Evolutionary conservation across 2,797 vertebrate species (phyloP).

Genomic region (Sebastes glaucus): DNA sequence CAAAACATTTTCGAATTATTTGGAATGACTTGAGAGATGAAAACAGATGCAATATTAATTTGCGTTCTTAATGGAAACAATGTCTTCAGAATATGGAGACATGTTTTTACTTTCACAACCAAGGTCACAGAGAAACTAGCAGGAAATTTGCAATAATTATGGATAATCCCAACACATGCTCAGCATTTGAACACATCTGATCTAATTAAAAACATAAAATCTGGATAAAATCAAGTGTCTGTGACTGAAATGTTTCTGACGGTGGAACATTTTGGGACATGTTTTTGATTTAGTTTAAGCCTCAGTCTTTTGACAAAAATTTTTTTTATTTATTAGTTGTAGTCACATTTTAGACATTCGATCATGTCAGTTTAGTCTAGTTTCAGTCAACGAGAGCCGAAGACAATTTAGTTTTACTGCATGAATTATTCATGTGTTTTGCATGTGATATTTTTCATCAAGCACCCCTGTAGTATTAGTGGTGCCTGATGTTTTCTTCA

Average conservation of each 20-base stretch:
- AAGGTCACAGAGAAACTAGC: background rate
- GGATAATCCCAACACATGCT: constrained; percentile 1
- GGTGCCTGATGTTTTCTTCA: background rate
- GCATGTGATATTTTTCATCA: background rate
- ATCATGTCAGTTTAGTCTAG: constrained; percentile 1
- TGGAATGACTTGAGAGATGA: background rate
- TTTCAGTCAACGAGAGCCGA: background rate
- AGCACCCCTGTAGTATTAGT: background rate
- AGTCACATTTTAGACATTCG: constrained; percentile 1
- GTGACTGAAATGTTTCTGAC: background rate
- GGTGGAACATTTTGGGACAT: background rate
- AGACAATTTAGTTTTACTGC: background rate
- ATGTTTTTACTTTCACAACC: background rate
- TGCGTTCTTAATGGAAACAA: background rate
- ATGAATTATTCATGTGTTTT: background rate
- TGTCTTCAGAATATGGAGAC: background rate
- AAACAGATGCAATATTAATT: background rate
- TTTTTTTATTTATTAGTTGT: background rate
- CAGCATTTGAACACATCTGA: background rate
- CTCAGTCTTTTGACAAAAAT: background rate
- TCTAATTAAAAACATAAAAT: background rate
- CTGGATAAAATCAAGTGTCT: background rate
- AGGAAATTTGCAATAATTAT: background rate
- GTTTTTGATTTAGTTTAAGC: constrained; percentile 21
- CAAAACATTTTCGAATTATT: background rate